Percentiles rank a stretch among this genome's conserved stretches.
phyloP scores from a whole-genome alignment of 1,140 invertebrate species.

The Zaprionus gabonicus region DNA sequence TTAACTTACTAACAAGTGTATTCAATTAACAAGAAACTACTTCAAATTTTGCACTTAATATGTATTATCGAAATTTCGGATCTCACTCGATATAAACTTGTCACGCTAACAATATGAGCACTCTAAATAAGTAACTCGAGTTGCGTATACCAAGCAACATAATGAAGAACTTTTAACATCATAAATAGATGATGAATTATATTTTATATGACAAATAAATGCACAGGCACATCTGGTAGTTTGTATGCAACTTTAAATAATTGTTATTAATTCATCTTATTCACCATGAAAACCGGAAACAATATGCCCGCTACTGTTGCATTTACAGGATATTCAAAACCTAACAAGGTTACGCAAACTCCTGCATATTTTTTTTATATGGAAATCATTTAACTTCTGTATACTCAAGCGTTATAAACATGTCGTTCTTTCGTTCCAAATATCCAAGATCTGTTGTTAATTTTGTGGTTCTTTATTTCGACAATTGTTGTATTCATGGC shows the following conservation, averaged over 20 bases:
- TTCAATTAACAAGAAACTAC: not conserved
- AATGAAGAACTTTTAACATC: not conserved
- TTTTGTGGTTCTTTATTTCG: conserved; percentile 66
- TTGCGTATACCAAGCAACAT: not conserved
- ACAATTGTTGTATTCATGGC: conserved; percentile 67
- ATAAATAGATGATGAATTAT: too few relatives aligned
- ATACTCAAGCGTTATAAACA: not conserved
- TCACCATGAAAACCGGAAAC: not conserved
- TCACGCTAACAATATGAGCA: not conserved
- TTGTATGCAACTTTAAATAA: too few relatives aligned
- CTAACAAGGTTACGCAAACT: not conserved
- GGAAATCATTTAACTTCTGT: not conserved
- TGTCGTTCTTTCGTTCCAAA: not conserved
- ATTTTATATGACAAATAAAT: too few relatives aligned
- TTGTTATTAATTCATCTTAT: not conserved
- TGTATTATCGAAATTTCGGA: not conserved
- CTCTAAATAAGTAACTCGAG: not conserved
- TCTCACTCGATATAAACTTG: not conserved
- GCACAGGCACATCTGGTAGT: too few relatives aligned
- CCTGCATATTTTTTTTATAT: not conserved
- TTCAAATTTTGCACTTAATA: not conserved
- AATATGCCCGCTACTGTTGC: not conserved
- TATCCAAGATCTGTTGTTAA: conserved; percentile 17
- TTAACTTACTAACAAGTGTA: conserved; percentile 1
- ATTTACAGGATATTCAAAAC: not conserved